Conservation (phyloP, 2,888 invertebrate genomes). For the Aspidiotus destructor region DNA sequence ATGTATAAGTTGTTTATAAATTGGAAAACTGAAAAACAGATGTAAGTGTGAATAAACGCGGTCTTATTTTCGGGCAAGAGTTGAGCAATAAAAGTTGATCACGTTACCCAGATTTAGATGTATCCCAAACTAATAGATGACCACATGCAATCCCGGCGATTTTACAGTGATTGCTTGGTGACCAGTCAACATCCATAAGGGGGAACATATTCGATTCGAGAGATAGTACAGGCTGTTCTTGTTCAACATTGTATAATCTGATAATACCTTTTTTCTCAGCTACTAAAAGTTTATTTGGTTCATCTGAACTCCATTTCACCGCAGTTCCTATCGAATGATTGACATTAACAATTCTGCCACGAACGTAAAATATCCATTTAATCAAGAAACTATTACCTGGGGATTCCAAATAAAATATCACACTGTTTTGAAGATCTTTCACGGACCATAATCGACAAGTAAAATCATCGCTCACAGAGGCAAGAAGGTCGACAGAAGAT, state of each 20-base stretch:
- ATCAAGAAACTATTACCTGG: slow-evolving; percentile 39
- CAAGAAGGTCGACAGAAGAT: slow-evolving; percentile 56
- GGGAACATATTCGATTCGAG: slow-evolving; percentile 53
- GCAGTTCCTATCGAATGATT: slow-evolving; percentile 36
- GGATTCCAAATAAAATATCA: slow-evolving; percentile 32
- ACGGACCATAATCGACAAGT: slow-evolving; percentile 60
- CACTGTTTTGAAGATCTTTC: slow-evolving; percentile 40
- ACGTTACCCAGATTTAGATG: slow-evolving; percentile 49
- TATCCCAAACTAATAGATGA: slow-evolving; percentile 58
- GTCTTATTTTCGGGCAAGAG: slow-evolving; percentile 29
- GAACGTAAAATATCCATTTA: too few relatives aligned
- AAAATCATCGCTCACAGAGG: slow-evolving; percentile 67
- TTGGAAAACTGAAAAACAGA: slow-evolving; percentile 27
- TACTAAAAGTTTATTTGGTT: slow-evolving; percentile 59
- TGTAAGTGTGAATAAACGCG: slow-evolving; percentile 26
- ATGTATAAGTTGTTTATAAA: slow-evolving; percentile 21
- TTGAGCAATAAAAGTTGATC: not conserved
- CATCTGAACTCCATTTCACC: slow-evolving; percentile 60
- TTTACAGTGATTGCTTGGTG: slow-evolving; percentile 49
- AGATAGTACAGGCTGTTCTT: slow-evolving; percentile 56
- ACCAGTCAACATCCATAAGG: slow-evolving; percentile 61
- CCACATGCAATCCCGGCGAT: slow-evolving; percentile 57
- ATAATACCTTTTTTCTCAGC: slow-evolving; percentile 66
- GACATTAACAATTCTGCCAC: not conserved
- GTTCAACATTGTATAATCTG: slow-evolving; percentile 60